Evolutionary conservation across 2,888 invertebrate genomes (phyloP).

Genomic region (Tipula unca): DNA sequence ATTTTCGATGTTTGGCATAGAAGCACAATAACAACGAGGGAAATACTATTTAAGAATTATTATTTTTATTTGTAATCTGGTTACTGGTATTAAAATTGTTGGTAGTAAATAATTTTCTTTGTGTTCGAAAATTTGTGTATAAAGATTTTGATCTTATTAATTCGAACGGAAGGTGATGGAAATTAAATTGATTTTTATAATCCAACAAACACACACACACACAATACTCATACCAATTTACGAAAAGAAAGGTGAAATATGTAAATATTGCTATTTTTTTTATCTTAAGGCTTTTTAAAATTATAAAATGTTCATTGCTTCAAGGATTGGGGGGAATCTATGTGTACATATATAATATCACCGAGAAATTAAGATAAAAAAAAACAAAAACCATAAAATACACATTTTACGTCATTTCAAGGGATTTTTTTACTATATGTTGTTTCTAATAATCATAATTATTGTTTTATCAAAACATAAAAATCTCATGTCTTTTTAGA

Average conservation of each 20-base stretch:
- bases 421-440: neutral
- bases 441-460: neutral
- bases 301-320: neutral
- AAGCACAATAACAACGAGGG: neutral
- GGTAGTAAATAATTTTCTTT: neutral
- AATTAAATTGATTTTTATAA: constrained; percentile 14
- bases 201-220: neutral
- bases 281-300: neutral
- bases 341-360: too few species aligned
- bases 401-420: neutral
- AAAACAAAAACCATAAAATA: neutral
- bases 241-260: neutral
- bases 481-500: constrained; percentile 1
- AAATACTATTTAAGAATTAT: neutral
- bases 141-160: constrained; percentile 8
- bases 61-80: constrained; percentile 3
- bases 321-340: neutral
- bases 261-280: neutral
- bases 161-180: constrained; percentile 14
- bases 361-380: neutral
- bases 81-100: neutral
- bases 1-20: neutral
- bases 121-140: neutral
- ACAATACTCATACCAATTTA: neutral
- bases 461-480: constrained; percentile 8